Evolutionary conservation across 2,797 vertebrate species (phyloP).

Genomic region (Myiothlypis chrysogaster): DNA sequence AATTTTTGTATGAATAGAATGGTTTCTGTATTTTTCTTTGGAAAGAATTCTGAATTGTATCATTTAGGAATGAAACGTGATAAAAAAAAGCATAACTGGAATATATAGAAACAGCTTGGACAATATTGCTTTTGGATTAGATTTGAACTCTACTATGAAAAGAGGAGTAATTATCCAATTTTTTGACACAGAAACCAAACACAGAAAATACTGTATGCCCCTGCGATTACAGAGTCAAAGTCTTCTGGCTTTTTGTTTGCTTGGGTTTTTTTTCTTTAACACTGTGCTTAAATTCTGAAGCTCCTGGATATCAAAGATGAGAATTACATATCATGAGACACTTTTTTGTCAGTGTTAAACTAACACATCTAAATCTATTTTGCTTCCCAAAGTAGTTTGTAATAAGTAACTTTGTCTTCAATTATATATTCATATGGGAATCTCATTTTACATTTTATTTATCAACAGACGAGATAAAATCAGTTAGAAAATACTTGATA

Average conservation of each 20-base stretch:
- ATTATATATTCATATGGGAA: constrained; percentile 41
- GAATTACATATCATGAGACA: not conserved
- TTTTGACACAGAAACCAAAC: not conserved
- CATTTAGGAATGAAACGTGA: not conserved
- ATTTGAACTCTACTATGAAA: not conserved
- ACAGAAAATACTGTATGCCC: not conserved
- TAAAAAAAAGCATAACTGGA: not conserved
- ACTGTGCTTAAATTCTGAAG: not conserved
- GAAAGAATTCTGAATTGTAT: not conserved
- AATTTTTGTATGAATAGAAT: not conserved
- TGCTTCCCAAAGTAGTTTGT: constrained; percentile 32
- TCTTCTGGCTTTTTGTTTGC: not conserved
- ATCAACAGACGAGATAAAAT: constrained; percentile 53
- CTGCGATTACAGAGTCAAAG: not conserved
- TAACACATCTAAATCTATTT: constrained; percentile 33
- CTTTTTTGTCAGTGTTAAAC: constrained; percentile 29
- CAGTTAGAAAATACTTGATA: constrained; percentile 41
- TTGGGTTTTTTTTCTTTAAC: not conserved
- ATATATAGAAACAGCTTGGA: not conserved
- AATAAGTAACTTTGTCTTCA: constrained; percentile 51
- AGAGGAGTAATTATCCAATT: not conserved
- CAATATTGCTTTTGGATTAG: not conserved
- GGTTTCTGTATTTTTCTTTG: not conserved
- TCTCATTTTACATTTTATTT: constrained; percentile 56
- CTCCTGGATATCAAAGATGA: not conserved